Percentiles rank a stretch among this genome's conserved stretches.
Evolutionary conservation across 2,888 invertebrate species (phyloP).

Genomic region (Drosophila limbata): DNA sequence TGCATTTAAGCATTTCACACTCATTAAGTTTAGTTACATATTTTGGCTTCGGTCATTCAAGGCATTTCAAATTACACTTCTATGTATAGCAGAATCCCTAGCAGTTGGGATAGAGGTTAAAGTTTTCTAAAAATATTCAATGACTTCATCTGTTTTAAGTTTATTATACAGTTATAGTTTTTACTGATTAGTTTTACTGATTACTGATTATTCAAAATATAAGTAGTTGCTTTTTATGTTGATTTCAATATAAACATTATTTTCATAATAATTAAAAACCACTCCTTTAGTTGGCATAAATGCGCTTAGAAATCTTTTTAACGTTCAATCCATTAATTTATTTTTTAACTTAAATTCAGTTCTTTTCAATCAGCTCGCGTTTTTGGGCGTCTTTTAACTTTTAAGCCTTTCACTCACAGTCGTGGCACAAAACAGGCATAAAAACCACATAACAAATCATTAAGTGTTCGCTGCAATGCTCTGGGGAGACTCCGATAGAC

Average conservation of each 20-base stretch:
- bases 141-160: background rate
- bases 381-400: background rate
- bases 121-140: background rate
- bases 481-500: conserved; percentile 37
- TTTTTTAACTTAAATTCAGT: background rate
- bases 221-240: too few species aligned
- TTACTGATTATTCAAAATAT: too few species aligned
- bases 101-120: background rate
- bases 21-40: conserved; percentile 77
- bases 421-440: conserved; percentile 36
- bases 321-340: background rate
- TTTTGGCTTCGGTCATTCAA: conserved; percentile 46
- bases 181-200: too few species aligned
- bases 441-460: conserved; percentile 70
- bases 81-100: background rate
- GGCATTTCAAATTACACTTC: conserved; percentile 18
- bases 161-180: too few species aligned
- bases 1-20: conserved; percentile 66
- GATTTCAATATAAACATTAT: background rate
- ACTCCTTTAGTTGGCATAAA: too few species aligned
- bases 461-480: conserved; percentile 46
- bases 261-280: background rate
- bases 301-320: too few species aligned
- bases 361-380: conserved; percentile 5
- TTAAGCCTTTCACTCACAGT: conserved; percentile 4